These are phyloP conservation scores for Lepus timidus DNA, from an alignment of 2,113 vertebrate genomes.

Conservation along the genomic window DNA sequence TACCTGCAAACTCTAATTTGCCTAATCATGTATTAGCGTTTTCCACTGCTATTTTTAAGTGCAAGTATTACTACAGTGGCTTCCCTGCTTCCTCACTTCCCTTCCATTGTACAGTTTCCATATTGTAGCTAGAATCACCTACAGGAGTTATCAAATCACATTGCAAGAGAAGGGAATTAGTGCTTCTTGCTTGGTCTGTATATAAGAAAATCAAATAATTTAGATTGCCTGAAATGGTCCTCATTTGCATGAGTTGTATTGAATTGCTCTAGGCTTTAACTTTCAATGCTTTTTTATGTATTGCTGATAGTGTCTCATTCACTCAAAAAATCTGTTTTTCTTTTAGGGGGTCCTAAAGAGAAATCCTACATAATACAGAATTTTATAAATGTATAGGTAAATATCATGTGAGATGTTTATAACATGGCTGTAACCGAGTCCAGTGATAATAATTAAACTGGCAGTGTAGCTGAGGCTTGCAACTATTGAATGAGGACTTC, in stretches of 20 bases:
- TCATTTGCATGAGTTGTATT: neutral
- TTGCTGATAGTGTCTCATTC: neutral
- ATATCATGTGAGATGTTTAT: constrained; percentile 66
- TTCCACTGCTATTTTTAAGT: neutral
- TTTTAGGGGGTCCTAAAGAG: neutral
- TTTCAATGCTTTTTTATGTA: neutral
- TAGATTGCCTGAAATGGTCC: neutral
- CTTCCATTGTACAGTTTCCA: neutral
- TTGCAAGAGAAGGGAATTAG: neutral
- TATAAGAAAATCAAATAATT: neutral
- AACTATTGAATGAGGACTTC: constrained; percentile 59
- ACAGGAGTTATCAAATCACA: neutral
- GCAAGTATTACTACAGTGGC: neutral
- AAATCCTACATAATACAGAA: constrained; percentile 3
- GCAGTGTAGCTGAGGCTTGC: constrained; percentile 58
- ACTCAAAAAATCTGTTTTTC: neutral
- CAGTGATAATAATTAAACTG: constrained; percentile 59
- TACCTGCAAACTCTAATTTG: neutral
- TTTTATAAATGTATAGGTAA: constrained; percentile 68
- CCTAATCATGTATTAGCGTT: neutral
- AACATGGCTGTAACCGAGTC: constrained; percentile 53
- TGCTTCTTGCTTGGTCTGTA: neutral
- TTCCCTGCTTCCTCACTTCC: neutral
- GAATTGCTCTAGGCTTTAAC: neutral
- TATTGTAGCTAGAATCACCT: neutral